phyloP scores from a whole-genome alignment of 2,888 invertebrate genomes.

The Smittia sp. region DNA sequence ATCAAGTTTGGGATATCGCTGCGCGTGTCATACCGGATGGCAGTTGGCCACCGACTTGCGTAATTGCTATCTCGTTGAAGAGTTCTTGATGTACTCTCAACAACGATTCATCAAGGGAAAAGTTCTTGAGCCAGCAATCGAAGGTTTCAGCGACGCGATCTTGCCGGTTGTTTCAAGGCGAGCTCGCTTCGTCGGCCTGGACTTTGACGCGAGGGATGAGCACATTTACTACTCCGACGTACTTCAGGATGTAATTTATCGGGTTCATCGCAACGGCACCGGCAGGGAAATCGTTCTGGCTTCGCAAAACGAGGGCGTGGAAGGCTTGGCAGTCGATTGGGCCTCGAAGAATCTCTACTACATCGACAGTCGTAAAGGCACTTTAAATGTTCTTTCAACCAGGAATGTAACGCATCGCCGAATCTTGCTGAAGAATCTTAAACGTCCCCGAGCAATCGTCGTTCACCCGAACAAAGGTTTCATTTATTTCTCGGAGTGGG shows the following conservation, averaged over 20 bases:
- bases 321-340: constrained; percentile 95
- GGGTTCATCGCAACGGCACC: constrained; percentile 75
- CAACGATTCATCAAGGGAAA: constrained; percentile 94
- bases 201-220: constrained; percentile 86
- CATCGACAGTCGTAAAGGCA: constrained; percentile 91
- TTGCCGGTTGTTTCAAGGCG: constrained; percentile 87
- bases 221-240: constrained; percentile 98
- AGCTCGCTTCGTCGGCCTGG: constrained; percentile 91
- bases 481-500: constrained; percentile 96
- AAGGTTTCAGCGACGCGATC: constrained; percentile 93
- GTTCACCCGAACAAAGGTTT: constrained; percentile 94
- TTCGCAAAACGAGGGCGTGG: constrained; percentile 95
- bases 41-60: constrained; percentile 69
- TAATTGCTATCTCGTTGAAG: constrained; percentile 76
- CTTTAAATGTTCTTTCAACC: constrained; percentile 87
- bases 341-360: constrained; percentile 92
- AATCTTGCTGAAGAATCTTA: constrained; percentile 80
- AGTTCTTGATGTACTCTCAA: constrained; percentile 93
- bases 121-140: constrained; percentile 80
- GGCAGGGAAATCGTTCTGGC: constrained; percentile 86
- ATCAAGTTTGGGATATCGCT: constrained; percentile 77
- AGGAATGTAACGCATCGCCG: constrained; percentile 79
- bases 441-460: constrained; percentile 92
- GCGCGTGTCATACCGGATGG: constrained; percentile 89
- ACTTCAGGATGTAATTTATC: constrained; percentile 88